Base-by-base conservation (phyloP, 2,888 invertebrate genomes). In the Camponotus fellah region DNA sequence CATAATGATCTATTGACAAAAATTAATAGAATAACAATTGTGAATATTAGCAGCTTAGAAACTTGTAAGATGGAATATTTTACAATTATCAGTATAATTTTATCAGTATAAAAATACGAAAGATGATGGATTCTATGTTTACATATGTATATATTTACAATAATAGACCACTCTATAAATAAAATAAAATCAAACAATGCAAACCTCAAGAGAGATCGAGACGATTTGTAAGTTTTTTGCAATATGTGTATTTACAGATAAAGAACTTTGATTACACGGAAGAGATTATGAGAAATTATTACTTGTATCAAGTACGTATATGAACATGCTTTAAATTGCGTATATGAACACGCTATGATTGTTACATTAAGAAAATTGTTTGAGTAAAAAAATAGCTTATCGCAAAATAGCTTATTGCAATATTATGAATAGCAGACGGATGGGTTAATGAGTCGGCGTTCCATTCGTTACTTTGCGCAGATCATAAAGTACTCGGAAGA, bases 1-100 rank as follows among this genome's bases (percentile, higher is more conserved):
- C 32, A 26, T 4, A 10, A 34, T 76, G 49, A 65, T 65, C 37
- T 37, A 66, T 65, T 37, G 34, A 0, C 9, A 37, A 53, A 40
- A 26, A 40, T 76, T 66, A 77, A 76, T 26, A 53, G n/a, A 68
- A n/a, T 32, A 32, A 56, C 40, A 49, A 53, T 69, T 69, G 32
- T 26, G 21, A 2, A 14, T 37, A 53, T 76, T 5, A 66, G n/a
- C 26, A 76, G 40, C 26, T 26, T 26, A 2, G 6, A 21, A 46
- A 40, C 26, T 66, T 3, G 17, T 9, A 5, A 14, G 26, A 17
- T 53, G 21, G 37, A 37, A 64, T 37, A 75, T 49, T 76, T 40
- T 68, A 53, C 3, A 77, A 40, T 53, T 26, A 26, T 26, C 26
- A 26, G 26, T 26, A 26, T 2, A 26, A 77, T 26, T 26, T 21